Percentiles rank a stretch among this genome's conserved stretches.
Conservation (phyloP, 2,888 invertebrate genomes). For the Epistrophe grossulariae region DNA sequence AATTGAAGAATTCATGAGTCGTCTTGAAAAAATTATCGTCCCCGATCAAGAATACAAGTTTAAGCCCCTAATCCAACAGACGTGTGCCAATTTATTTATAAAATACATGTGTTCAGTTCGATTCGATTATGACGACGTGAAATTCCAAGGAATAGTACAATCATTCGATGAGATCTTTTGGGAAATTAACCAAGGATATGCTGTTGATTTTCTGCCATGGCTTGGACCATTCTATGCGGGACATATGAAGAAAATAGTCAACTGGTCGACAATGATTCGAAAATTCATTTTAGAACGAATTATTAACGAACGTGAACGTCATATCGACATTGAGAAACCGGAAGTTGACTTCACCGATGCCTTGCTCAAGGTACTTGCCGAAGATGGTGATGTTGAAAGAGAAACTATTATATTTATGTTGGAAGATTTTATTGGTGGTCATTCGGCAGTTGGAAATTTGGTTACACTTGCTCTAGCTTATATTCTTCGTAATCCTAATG, state of each 20-base stretch:
- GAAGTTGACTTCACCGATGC: slow-evolving; percentile 91
- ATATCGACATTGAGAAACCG: slow-evolving; percentile 85
- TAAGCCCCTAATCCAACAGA: slow-evolving; percentile 88
- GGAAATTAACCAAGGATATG: slow-evolving; percentile 94
- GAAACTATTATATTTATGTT: slow-evolving; percentile 91
- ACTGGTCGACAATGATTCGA: slow-evolving; percentile 88
- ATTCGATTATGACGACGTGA: slow-evolving; percentile 87
- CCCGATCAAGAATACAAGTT: slow-evolving; percentile 84
- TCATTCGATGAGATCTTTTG: slow-evolving; percentile 93
- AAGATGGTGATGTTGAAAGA: slow-evolving; percentile 87
- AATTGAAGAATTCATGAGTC: slow-evolving; percentile 85
- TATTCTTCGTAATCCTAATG: slow-evolving; percentile 87
- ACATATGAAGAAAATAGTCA: slow-evolving; percentile 87
- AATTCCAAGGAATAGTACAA: slow-evolving; percentile 87
- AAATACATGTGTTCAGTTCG: slow-evolving; percentile 91
- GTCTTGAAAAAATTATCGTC: slow-evolving; percentile 84
- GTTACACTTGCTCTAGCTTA: slow-evolving; percentile 89
- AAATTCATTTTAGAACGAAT: slow-evolving; percentile 89
- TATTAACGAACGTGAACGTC: slow-evolving; percentile 84
- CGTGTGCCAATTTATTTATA: slow-evolving; percentile 91
- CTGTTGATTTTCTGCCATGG: slow-evolving; percentile 92
- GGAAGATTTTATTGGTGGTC: slow-evolving; percentile 93
- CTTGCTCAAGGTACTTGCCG: slow-evolving; percentile 87
- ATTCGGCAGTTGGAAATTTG: slow-evolving; percentile 92
- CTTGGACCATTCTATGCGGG: slow-evolving; percentile 88